phyloP scores from a whole-genome alignment of 92 coral and sea anemone genomes.

The Epizoanthus illoricatus region DNA sequence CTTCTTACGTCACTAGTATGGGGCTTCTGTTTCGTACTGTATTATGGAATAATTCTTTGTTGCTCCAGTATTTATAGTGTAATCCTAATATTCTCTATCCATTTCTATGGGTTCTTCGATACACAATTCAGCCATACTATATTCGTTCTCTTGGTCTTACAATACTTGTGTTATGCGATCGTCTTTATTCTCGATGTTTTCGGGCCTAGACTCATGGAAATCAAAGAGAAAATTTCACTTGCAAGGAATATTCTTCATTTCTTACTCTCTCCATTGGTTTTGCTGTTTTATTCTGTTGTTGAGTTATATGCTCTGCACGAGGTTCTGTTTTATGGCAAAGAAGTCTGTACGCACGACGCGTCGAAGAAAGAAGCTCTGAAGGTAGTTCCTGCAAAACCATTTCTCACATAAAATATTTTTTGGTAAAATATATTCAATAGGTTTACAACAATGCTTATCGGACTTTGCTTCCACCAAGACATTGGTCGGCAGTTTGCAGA shows the following conservation, averaged over 20 bases:
- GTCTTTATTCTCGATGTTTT: neutral
- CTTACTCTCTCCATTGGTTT: constrained; percentile 1
- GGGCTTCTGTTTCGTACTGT: neutral
- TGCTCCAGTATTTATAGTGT: neutral
- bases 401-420: no score
- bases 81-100: no score
- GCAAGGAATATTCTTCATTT: neutral
- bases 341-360: constrained; percentile 26
- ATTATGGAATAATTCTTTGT: constrained; percentile 6
- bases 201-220: constrained; percentile 8
- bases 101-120: no score
- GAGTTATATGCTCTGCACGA: constrained; percentile 20
- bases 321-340: constrained; percentile 7
- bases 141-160: neutral
- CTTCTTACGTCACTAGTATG: constrained; percentile 2
- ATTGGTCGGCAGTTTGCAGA: no score
- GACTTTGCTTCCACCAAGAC: no score
- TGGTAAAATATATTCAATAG: no score
- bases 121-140: no score
- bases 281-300: constrained; percentile 6
- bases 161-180: neutral
- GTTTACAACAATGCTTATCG: no score
- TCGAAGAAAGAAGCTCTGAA: constrained; percentile 14
- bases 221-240: neutral
- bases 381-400: no score